A percentile compares a stretch with the other conserved stretches of the same genome.
Conservation (phyloP, 1,140 invertebrate species). For the Chymomyza costata region DNA sequence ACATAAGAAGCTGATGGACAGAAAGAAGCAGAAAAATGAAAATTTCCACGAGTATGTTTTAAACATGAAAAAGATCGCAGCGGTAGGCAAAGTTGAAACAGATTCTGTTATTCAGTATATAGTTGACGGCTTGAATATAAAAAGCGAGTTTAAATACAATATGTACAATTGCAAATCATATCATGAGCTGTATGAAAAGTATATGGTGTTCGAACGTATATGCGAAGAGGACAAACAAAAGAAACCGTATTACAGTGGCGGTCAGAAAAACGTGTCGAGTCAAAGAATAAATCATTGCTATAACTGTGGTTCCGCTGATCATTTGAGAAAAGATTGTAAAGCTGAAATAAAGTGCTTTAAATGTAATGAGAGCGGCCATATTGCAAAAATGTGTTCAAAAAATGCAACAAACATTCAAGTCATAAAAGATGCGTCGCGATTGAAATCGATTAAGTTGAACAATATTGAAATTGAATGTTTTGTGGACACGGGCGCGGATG, state of each 20-base stretch:
- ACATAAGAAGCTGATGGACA: background rate
- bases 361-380: conserved; percentile 14
- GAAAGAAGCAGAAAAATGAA: background rate
- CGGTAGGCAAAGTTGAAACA: too few relatives aligned
- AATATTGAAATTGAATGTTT: conserved; percentile 5
- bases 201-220: conserved; percentile 2
- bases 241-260: conserved; percentile 1
- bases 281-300: conserved; percentile 7
- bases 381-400: conserved; percentile 14
- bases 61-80: too few relatives aligned
- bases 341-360: conserved; percentile 26
- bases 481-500: conserved; percentile 14
- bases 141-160: conserved; percentile 9
- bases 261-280: background rate
- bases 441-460: conserved; percentile 3
- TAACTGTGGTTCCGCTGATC: conserved; percentile 13
- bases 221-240: background rate
- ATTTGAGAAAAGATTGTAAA: conserved; percentile 13
- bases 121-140: too few relatives aligned
- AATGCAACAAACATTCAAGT: background rate
- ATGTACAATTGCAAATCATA: conserved; percentile 6
- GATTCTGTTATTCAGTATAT: too few relatives aligned
- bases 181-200: conserved; percentile 9
- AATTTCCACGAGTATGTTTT: too few relatives aligned
- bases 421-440: conserved; percentile 1